A percentile compares a stretch with the other conserved stretches of the same genome.
Conservation (phyloP, 2,888 invertebrate species). For the Lutraria lutraria region DNA sequence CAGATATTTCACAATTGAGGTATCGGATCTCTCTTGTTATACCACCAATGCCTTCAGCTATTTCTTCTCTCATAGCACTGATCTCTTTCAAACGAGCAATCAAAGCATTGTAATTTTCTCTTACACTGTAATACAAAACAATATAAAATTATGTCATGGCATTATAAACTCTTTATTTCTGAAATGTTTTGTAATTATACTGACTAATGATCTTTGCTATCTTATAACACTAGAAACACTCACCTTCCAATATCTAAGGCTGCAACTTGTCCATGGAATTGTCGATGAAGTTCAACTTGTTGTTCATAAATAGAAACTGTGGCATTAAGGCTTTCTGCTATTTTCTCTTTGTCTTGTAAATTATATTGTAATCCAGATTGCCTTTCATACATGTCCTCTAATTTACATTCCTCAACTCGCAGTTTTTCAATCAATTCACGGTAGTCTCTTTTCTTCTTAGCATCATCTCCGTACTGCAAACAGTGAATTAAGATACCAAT, state of each 20-base stretch:
- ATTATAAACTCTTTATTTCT: too few species aligned
- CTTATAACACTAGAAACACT: not conserved
- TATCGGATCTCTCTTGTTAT: slow-evolving; percentile 51
- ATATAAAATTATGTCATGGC: not conserved
- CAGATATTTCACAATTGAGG: slow-evolving; percentile 45
- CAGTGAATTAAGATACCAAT: not conserved
- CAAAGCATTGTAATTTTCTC: slow-evolving; percentile 59
- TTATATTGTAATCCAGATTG: slow-evolving; percentile 92
- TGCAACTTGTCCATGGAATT: slow-evolving; percentile 91
- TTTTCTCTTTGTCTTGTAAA: slow-evolving; percentile 92
- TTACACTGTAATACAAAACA: slow-evolving; percentile 44
- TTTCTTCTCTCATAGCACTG: not conserved
- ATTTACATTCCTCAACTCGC: slow-evolving; percentile 91
- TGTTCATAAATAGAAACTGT: slow-evolving; percentile 95
- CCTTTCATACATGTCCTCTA: slow-evolving; percentile 92
- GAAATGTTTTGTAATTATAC: too few species aligned
- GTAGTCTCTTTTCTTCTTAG: slow-evolving; percentile 91
- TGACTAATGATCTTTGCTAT: too few species aligned
- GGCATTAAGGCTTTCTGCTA: slow-evolving; percentile 95
- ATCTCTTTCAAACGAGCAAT: slow-evolving; percentile 50
- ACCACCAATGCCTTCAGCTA: slow-evolving; percentile 36
- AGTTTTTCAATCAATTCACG: slow-evolving; percentile 88
- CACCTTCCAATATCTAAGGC: slow-evolving; percentile 91
- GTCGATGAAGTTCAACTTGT: slow-evolving; percentile 94
- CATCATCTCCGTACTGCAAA: slow-evolving; percentile 45